Conservation (phyloP, 2,113 vertebrate genomes). For the Lagopus leucura region DNA sequence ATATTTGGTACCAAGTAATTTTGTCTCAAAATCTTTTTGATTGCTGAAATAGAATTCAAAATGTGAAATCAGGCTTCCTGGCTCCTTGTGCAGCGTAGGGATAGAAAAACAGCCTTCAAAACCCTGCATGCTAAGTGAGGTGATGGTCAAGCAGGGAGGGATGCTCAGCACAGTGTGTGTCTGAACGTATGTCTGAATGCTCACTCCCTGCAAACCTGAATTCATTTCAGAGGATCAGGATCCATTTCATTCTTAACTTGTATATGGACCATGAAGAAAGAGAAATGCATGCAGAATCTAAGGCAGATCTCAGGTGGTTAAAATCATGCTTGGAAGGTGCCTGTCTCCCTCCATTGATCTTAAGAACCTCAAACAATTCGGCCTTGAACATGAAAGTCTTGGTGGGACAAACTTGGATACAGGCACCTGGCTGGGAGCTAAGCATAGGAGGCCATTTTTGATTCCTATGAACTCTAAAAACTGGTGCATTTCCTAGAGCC, state of each 20-base stretch:
- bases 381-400: rapidly evolving
- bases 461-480: neutral
- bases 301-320: neutral
- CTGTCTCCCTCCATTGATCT: neutral
- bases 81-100: neutral
- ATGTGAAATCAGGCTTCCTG: neutral
- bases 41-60: neutral
- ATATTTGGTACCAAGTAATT: neutral
- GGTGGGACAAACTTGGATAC: neutral
- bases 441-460: neutral
- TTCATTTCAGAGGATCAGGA: neutral
- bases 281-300: neutral
- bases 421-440: neutral
- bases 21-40: neutral
- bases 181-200: neutral
- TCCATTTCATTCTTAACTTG: rapidly evolving
- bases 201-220: neutral
- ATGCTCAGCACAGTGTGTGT: neutral
- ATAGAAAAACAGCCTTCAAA: neutral
- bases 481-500: neutral
- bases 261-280: neutral
- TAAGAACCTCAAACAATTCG: neutral
- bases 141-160: neutral
- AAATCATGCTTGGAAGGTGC: neutral
- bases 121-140: neutral